Conservation (phyloP, 2,797 vertebrate genomes). For the Siniperca obscura region DNA sequence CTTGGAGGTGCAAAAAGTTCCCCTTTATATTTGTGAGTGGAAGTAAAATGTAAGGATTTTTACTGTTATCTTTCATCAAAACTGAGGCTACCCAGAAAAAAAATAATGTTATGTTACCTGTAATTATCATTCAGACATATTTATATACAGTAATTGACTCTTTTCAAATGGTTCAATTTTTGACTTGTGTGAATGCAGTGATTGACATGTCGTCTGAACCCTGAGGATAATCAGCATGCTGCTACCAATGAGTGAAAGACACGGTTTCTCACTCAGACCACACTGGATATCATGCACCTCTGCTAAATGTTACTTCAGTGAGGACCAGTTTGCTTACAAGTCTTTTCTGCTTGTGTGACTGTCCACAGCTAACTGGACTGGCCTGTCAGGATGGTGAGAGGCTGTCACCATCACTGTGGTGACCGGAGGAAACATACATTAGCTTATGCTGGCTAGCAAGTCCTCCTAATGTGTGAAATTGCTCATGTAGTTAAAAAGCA, state of each 20-base stretch:
- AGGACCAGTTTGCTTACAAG: constrained; percentile 81
- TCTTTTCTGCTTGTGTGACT: constrained; percentile 73
- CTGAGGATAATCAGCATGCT: constrained; percentile 34
- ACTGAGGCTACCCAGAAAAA: not conserved
- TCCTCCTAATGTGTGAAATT: constrained; percentile 84
- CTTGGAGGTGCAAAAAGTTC: not conserved
- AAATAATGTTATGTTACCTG: no score
- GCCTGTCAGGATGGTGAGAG: constrained; percentile 82
- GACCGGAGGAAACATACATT: constrained; percentile 77
- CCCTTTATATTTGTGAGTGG: not conserved
- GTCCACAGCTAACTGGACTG: constrained; percentile 70
- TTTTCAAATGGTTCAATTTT: not conserved
- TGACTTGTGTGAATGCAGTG: not conserved
- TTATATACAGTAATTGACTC: not conserved
- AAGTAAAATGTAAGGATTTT: not conserved
- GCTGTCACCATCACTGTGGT: constrained; percentile 73
- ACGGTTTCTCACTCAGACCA: constrained; percentile 69
- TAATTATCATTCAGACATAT: not conserved
- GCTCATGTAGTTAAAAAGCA: constrained; percentile 78
- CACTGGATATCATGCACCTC: constrained; percentile 74
- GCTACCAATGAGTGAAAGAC: constrained; percentile 58
- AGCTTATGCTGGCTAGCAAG: constrained; percentile 76
- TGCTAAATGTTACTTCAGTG: constrained; percentile 76
- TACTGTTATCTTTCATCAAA: not conserved
- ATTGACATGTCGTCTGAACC: not conserved